Evolutionary conservation across 2,113 vertebrate genomes (phyloP), one percentile per base, ranked within the genome.

Genomic region (Oncorhynchus keta): DNA sequence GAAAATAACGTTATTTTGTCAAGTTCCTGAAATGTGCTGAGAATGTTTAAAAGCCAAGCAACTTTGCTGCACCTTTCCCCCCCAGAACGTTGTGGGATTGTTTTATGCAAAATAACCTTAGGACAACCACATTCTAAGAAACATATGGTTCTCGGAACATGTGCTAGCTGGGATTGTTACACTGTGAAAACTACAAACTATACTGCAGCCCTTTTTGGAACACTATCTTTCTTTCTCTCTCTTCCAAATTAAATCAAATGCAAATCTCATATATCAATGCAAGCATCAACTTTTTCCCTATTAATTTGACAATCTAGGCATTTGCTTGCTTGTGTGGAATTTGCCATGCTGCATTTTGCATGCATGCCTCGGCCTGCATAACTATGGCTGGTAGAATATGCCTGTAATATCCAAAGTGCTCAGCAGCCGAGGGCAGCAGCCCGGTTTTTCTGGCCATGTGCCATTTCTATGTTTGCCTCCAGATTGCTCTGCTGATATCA

Each of bases 401-500:
- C 39, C 35, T 70, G 32, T 49, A 70, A 70, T 70, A 70, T 49
- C 11, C 68, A 22, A 70, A 70, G 68, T 70, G 68, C 68, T 70
- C 68, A n/a, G 45, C 35, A 69, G 18, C 68, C 2, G 20, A 49
- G 3, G 59, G 9, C 35, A 14, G 12, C 35, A 22, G n/a, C 24
- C 20, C 79, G 26, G 79, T 73, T 45, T 77, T 65, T 68, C 77
- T 67, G n/a, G 16, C 24, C 72, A 20, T 11, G 8, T 67, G 51
- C 6, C 20, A 61, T 76, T 69, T 24, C 48, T 73, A 51, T 68
- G 67, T 55, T 78, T 5, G 72, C 51, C 73, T 74, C 72, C 64
- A 75, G 73, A 75, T 51, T 20, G 24, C 18, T 8, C 48, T 26
- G 73, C 68, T 88, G 84, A 82, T 85, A 85, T 87, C 75, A 90